phyloP scores from a whole-genome alignment of 2,888 invertebrate genomes.

The Cosmorhoe ocellata region DNA sequence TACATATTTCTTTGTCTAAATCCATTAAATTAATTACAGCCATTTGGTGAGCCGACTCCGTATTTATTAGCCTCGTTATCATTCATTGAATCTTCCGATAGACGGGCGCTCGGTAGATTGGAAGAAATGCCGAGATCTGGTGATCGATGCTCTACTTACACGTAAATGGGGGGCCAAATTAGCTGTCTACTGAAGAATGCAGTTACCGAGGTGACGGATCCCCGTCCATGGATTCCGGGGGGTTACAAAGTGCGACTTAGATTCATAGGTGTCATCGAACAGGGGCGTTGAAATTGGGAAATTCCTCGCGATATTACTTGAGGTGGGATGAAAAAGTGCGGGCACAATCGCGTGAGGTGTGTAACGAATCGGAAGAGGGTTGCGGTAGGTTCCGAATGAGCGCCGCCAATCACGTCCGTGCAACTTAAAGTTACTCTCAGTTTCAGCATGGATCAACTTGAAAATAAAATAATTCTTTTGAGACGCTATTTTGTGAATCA shows the following conservation, averaged over 20 bases:
- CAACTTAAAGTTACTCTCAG: slow-evolving; percentile 7
- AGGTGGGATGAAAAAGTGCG: slow-evolving; percentile 54
- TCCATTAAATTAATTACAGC: slow-evolving; percentile 81
- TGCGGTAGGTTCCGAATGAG: slow-evolving; percentile 25
- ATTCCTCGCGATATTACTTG: slow-evolving; percentile 64
- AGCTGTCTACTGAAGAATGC: slow-evolving; percentile 77
- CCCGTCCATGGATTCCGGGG: slow-evolving; percentile 46
- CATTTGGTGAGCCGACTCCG: slow-evolving; percentile 76
- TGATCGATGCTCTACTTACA: slow-evolving; percentile 77
- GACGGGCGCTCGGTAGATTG: slow-evolving; percentile 68
- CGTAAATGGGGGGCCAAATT: slow-evolving; percentile 76
- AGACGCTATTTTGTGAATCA: too few relatives aligned
- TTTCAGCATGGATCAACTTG: not conserved
- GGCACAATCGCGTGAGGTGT: slow-evolving; percentile 34
- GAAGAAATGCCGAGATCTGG: slow-evolving; percentile 64
- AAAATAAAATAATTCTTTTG: not conserved
- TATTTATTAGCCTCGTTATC: slow-evolving; percentile 82
- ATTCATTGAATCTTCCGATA: slow-evolving; percentile 80
- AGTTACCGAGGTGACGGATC: slow-evolving; percentile 74
- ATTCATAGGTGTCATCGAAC: slow-evolving; percentile 74
- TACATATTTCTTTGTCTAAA: slow-evolving; percentile 82
- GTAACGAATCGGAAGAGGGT: slow-evolving; percentile 37
- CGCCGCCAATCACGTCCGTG: slow-evolving; percentile 17
- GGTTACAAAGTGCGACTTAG: slow-evolving; percentile 53
- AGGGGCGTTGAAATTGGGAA: slow-evolving; percentile 69